A percentile compares a stretch with the other conserved stretches of the same genome.
Conservation (phyloP, 2,888 invertebrate species). For the Acronicta psi region DNA sequence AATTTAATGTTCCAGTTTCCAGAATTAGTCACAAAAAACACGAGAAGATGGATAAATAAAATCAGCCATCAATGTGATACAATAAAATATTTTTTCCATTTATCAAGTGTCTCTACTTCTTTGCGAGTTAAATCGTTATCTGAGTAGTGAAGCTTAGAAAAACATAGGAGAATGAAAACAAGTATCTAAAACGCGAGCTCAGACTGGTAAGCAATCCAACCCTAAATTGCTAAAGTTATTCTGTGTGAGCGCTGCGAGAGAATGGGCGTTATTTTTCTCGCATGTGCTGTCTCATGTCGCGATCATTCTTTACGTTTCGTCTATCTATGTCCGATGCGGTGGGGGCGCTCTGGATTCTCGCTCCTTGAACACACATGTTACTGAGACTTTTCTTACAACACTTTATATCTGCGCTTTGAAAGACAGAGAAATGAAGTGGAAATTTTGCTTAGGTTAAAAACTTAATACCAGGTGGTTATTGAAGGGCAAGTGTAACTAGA, state of each 20-base stretch:
- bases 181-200: slow-evolving; percentile 16
- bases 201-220: slow-evolving; percentile 64
- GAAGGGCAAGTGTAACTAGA: no score
- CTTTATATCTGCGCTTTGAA: slow-evolving; percentile 37
- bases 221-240: slow-evolving; percentile 74
- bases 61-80: no score
- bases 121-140: no score
- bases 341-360: slow-evolving; percentile 33
- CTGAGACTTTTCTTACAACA: slow-evolving; percentile 44
- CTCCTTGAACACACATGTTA: slow-evolving; percentile 54
- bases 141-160: not conserved
- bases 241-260: slow-evolving; percentile 59
- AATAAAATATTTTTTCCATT: not conserved
- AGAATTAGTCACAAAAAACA: no score
- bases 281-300: slow-evolving; percentile 83
- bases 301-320: slow-evolving; percentile 86
- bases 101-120: no score
- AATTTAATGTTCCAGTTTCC: no score
- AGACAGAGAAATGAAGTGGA: slow-evolving; percentile 50
- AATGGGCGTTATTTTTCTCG: slow-evolving; percentile 74
- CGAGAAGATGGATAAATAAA: no score
- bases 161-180: slow-evolving; percentile 25
- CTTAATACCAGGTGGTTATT: not conserved
- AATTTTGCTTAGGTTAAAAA: slow-evolving; percentile 14
- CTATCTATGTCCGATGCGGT: slow-evolving; percentile 66